Percentiles rank a stretch among this genome's conserved stretches.
phyloP scores from a whole-genome alignment of 2,797 vertebrate species.

The Synaphobranchus kaupii region DNA sequence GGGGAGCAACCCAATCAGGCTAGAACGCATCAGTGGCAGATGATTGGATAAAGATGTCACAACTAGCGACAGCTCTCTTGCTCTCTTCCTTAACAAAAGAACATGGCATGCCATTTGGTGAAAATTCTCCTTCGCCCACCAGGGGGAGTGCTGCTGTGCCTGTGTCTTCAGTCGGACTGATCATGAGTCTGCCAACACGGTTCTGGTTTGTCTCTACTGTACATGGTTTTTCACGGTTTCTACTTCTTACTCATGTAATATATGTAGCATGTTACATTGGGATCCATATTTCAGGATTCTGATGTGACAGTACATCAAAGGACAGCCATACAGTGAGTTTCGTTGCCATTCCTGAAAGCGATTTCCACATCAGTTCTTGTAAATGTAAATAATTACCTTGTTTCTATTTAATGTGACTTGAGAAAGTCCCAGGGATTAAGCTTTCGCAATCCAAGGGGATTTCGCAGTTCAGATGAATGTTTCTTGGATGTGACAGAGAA shows the following conservation, averaged over 20 bases:
- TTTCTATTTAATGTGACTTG: not conserved
- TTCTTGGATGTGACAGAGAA: not conserved
- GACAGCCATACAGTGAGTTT: not conserved
- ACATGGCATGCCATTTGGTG: conserved; percentile 44
- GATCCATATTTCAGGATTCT: not conserved
- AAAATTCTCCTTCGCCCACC: not conserved
- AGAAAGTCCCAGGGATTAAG: conserved; percentile 21
- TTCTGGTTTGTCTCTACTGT: not conserved
- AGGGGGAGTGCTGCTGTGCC: not conserved
- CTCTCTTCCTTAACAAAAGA: conserved; percentile 44
- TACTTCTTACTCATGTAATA: not conserved
- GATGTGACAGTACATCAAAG: conserved; percentile 16
- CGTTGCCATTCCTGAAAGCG: not conserved
- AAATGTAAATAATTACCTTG: conserved; percentile 27
- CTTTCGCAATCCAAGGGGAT: not conserved
- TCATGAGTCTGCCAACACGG: not conserved
- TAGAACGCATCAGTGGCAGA: conserved; percentile 65
- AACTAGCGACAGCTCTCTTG: conserved; percentile 55
- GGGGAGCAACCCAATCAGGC: conserved; percentile 67
- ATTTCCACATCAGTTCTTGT: conserved; percentile 21
- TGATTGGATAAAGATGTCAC: conserved; percentile 75
- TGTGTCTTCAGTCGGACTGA: not conserved
- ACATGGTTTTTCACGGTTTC: not conserved
- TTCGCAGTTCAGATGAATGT: not conserved
- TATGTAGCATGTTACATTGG: not conserved